These are phyloP conservation scores for Holacanthella duospinosa DNA, from an alignment of 2,888 invertebrate genomes.

Conservation along the genomic window DNA sequence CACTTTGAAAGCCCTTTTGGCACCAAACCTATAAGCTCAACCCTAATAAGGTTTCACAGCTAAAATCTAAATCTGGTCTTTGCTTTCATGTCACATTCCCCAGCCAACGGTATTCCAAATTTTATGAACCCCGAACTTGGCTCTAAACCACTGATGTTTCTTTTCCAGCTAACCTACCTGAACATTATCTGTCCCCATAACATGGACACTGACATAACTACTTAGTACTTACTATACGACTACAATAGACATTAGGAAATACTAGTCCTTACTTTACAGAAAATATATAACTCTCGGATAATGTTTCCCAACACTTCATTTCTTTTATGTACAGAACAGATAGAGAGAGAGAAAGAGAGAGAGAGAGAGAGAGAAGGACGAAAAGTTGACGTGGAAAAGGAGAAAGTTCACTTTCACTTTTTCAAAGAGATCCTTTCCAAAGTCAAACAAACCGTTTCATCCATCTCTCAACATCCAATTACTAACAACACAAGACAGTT, in stretches of 20 bases:
- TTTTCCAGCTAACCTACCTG: no score
- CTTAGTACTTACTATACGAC: no score
- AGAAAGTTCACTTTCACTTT: neutral
- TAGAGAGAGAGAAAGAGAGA: no score
- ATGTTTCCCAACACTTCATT: neutral
- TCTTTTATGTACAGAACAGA: no score
- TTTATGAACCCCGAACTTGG: neutral
- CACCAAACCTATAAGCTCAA: neutral
- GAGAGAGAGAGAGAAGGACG: neutral
- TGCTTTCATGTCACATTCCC: conserved; percentile 19
- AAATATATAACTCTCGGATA: no score
- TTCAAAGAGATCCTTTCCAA: neutral
- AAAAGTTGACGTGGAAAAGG: neutral
- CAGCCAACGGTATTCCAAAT: conserved; percentile 12
- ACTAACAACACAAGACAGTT: no score
- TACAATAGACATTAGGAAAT: no score
- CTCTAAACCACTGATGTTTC: neutral
- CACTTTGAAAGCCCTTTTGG: neutral
- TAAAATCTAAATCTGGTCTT: conserved; percentile 25
- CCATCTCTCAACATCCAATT: no score
- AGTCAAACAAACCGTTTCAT: neutral
- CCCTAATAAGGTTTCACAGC: conserved; percentile 28
- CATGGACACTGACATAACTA: no score
- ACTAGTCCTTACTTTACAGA: no score
- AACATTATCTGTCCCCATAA: no score